phyloP scores from a whole-genome alignment of 2,797 vertebrate genomes.

The Cottoperca gobio region DNA sequence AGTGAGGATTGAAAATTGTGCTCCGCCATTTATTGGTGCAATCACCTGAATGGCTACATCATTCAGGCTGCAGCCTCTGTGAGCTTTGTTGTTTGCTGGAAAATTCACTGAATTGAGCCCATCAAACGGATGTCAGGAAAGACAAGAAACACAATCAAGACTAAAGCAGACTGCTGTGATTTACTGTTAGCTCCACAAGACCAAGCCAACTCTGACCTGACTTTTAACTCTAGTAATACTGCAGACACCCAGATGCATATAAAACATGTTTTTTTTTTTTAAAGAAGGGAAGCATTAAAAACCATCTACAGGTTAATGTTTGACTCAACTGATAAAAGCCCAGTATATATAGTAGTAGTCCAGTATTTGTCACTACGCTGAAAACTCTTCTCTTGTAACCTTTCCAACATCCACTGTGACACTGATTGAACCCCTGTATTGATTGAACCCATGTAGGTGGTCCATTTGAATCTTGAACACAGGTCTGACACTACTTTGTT shows the following conservation, averaged over 20 bases:
- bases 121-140: background rate
- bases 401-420: too few species aligned
- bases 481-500: too few species aligned
- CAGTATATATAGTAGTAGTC: too few species aligned
- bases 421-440: too few species aligned
- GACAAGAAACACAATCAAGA: slow-evolving; percentile 16
- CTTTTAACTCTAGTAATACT: background rate
- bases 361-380: too few species aligned
- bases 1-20: slow-evolving; percentile 34
- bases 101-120: slow-evolving; percentile 38
- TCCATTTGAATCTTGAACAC: too few species aligned
- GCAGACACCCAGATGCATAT: background rate
- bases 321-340: too few species aligned
- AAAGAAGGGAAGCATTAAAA: too few species aligned
- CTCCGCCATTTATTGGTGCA: slow-evolving; percentile 44
- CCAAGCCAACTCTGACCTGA: background rate
- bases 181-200: slow-evolving; percentile 7
- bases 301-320: too few species aligned
- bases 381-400: too few species aligned
- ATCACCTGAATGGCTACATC: slow-evolving; percentile 52
- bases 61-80: slow-evolving; percentile 19
- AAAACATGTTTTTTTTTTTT: too few species aligned
- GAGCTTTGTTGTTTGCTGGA: slow-evolving; percentile 19
- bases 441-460: too few species aligned
- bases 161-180: background rate